These are phyloP conservation scores for Neomonachus schauinslandi DNA, from an alignment of 2,113 vertebrate genomes.

Conservation along the genomic window DNA sequence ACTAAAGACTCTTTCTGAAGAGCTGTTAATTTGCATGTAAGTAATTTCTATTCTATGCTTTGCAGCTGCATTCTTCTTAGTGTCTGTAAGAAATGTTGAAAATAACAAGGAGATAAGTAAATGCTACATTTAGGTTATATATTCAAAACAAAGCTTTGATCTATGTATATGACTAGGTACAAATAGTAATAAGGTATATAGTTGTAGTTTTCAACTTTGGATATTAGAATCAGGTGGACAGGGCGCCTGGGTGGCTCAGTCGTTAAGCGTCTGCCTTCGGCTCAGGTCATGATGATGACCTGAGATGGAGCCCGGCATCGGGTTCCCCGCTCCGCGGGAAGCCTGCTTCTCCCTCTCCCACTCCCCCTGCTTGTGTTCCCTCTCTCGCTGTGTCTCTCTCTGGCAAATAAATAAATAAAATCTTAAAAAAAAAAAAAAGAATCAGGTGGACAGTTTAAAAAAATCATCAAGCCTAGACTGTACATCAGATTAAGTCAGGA, in stretches of 20 bases:
- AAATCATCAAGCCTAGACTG: not conserved
- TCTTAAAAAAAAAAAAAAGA: too few species aligned
- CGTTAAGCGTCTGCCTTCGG: too few species aligned
- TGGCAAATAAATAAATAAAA: too few species aligned
- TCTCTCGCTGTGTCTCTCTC: too few species aligned
- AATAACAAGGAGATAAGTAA: not conserved
- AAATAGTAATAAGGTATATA: not conserved
- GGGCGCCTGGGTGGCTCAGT: too few species aligned
- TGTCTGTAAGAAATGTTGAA: not conserved
- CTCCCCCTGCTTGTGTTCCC: too few species aligned
- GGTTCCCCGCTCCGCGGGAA: too few species aligned
- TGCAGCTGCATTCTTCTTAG: not conserved
- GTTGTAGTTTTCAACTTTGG: not conserved
- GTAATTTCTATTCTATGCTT: not conserved
- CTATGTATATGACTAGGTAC: not conserved
- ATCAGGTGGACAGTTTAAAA: not conserved
- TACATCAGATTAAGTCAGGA: not conserved
- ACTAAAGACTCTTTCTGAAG: not conserved
- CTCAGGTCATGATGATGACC: too few species aligned
- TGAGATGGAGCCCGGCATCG: too few species aligned
- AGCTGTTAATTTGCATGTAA: slow-evolving; percentile 18
- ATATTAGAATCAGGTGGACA: not conserved
- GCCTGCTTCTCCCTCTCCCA: too few species aligned
- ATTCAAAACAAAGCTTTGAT: not conserved
- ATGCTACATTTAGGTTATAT: not conserved